Evolutionary conservation across 2,797 vertebrate species (phyloP).

Genomic region (Crocidura indochinensis): DNA sequence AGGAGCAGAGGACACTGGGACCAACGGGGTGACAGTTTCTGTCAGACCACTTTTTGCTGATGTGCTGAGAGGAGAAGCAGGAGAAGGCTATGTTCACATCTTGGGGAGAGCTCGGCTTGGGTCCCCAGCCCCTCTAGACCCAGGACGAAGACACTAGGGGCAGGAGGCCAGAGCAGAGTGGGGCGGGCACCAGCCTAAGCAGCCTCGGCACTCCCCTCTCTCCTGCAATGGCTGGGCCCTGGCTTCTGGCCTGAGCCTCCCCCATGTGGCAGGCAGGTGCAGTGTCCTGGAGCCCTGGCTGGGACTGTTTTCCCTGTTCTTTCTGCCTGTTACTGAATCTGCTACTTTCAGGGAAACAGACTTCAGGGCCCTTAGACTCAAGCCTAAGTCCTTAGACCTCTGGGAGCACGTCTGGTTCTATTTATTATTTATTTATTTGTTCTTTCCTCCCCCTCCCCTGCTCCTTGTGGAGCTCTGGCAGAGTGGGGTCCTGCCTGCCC

Average conservation of each 20-base stretch:
- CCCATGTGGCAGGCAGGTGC: not conserved
- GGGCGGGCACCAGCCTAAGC: not conserved
- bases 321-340: slow-evolving; percentile 61
- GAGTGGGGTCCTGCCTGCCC: slow-evolving; percentile 1
- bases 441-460: not conserved
- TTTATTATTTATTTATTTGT: slow-evolving; percentile 82
- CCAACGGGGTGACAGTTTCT: too few relatives aligned
- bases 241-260: not conserved
- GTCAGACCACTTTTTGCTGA: too few relatives aligned
- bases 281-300: not conserved
- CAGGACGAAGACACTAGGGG: not conserved
- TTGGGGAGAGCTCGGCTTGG: not conserved
- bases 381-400: slow-evolving; percentile 60
- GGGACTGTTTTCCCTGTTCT: slow-evolving; percentile 39
- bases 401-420: slow-evolving; percentile 50
- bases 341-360: slow-evolving; percentile 76
- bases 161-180: not conserved
- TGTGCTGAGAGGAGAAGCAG: too few relatives aligned
- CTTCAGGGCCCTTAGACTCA: slow-evolving; percentile 52
- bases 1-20: too few relatives aligned
- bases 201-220: not conserved
- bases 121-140: not conserved
- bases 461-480: slow-evolving; percentile 41
- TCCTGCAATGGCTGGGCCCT: not conserved
- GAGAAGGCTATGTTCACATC: too few relatives aligned